Evolutionary conservation across 2,113 vertebrate species (phyloP).

Genomic region (Cottus gobio): DNA sequence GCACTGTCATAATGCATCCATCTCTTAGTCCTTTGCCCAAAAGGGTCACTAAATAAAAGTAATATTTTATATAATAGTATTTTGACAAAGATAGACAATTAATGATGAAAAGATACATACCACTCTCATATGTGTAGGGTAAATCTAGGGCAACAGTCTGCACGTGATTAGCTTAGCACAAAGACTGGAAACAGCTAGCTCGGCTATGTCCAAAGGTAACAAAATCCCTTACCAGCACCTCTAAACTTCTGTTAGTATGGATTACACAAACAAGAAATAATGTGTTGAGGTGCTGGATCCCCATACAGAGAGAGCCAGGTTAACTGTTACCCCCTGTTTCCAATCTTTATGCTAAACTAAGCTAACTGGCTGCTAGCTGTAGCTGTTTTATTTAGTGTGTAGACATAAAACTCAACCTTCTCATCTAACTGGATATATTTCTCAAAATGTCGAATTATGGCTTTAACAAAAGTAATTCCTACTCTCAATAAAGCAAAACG

Average conservation of each 20-base stretch:
- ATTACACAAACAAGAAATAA: neutral
- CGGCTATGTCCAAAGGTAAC: neutral
- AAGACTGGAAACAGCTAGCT: neutral
- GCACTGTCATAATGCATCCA: conserved; percentile 56
- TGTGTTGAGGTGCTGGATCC: neutral
- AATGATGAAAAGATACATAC: conserved; percentile 13
- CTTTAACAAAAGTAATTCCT: neutral
- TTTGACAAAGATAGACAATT: neutral
- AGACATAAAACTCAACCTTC: neutral
- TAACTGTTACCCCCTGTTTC: neutral
- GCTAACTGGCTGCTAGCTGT: neutral
- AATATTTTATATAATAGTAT: neutral
- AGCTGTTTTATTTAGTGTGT: neutral
- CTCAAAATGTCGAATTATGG: neutral
- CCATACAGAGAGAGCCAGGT: neutral
- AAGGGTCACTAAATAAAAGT: conserved; percentile 12
- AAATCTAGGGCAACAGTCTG: conserved; percentile 8
- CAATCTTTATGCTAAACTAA: neutral
- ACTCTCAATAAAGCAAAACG: neutral
- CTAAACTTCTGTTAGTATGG: neutral
- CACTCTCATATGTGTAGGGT: neutral
- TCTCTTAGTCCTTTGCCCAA: conserved; percentile 17
- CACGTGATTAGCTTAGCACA: conserved; percentile 1
- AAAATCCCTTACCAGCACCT: neutral
- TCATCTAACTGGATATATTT: neutral